Percentiles rank a stretch among this genome's conserved stretches.
Evolutionary conservation across 2,113 vertebrate species (phyloP).

Genomic region (Psammodynastes pulverulentus): DNA sequence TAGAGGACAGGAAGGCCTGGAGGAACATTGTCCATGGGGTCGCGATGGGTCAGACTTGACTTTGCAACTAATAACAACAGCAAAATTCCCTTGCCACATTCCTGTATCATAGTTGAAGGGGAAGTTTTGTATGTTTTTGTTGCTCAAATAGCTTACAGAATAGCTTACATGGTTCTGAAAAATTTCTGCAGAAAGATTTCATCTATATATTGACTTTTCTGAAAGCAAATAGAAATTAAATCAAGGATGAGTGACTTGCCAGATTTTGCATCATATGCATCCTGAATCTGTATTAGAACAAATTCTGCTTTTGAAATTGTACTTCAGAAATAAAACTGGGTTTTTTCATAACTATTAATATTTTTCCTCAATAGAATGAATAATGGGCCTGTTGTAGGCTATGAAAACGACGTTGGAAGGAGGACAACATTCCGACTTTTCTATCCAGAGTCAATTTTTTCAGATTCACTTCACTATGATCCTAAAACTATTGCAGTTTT

Average conservation of each 20-base stretch:
- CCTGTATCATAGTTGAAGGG: neutral
- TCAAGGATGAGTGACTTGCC: neutral
- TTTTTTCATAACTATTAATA: neutral
- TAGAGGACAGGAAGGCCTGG: no score
- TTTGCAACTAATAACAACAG: no score
- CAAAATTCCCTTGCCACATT: neutral
- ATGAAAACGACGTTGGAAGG: slow-evolving; percentile 78
- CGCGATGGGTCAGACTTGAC: no score
- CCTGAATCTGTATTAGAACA: neutral
- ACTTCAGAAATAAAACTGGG: neutral
- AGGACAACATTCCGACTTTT: slow-evolving; percentile 79
- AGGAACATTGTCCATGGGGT: no score
- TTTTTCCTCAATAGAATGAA: slow-evolving; percentile 73
- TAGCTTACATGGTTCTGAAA: neutral
- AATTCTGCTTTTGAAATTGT: neutral
- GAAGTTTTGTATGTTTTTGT: neutral
- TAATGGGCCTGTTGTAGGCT: slow-evolving; percentile 74
- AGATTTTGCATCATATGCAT: neutral
- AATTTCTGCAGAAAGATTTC: neutral
- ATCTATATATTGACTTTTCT: neutral
- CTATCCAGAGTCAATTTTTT: slow-evolving; percentile 79
- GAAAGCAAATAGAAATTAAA: neutral
- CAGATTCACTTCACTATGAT: slow-evolving; percentile 70
- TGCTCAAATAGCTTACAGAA: neutral
- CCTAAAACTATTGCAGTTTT: slow-evolving; percentile 72